Evolutionary conservation across 2,113 vertebrate species (phyloP).

Genomic region (Thomomys bottae): DNA sequence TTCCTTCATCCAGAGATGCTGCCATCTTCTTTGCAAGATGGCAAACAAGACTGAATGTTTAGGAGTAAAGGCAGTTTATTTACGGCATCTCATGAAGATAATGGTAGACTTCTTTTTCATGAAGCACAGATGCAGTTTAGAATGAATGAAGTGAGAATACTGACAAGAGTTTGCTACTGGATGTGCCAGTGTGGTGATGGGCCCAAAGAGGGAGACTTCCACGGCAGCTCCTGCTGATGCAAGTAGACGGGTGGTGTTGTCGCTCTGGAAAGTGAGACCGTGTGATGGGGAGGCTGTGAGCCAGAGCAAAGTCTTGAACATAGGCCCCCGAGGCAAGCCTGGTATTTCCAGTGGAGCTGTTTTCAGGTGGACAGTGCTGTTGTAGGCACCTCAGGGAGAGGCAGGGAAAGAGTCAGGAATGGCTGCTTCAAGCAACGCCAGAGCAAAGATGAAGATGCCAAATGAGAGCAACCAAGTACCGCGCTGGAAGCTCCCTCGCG

Average conservation of each 20-base stretch:
- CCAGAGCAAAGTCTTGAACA: neutral
- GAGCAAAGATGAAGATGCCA: neutral
- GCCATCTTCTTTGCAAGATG: neutral
- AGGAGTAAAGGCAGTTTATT: neutral
- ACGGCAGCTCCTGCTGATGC: neutral
- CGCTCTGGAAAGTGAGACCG: no score
- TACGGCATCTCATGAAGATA: neutral
- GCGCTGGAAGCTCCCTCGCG: rapidly evolving
- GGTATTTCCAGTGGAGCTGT: neutral
- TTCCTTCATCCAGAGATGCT: no score
- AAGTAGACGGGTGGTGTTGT: no score
- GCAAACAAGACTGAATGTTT: neutral
- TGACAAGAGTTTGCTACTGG: neutral
- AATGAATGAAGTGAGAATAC: neutral
- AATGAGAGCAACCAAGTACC: neutral
- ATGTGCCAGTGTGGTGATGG: neutral
- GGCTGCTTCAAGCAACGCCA: rapidly evolving
- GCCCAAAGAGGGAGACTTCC: neutral
- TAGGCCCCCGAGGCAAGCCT: neutral
- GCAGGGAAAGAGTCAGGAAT: neutral
- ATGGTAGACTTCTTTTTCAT: neutral
- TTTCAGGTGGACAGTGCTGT: neutral
- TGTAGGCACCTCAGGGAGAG: rapidly evolving
- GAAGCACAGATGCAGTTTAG: neutral
- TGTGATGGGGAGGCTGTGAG: no score